A percentile compares a stretch with the other conserved stretches of the same genome.
phyloP scores from a whole-genome alignment of 2,888 invertebrate species.

The Ennomos fuscantarius region DNA sequence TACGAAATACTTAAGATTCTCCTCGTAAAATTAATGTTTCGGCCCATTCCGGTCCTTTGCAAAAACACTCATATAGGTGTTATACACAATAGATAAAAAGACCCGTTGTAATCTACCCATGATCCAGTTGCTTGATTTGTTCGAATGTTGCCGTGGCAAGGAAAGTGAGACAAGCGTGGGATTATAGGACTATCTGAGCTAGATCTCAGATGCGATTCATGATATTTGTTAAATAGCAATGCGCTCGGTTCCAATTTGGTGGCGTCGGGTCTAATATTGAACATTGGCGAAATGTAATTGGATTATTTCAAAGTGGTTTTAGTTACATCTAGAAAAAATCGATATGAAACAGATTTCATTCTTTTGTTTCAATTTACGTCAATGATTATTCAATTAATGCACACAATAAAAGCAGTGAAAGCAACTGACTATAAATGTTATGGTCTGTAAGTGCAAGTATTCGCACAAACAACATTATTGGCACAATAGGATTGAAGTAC shows the following conservation, averaged over 20 bases:
- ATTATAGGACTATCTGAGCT: constrained; percentile 61
- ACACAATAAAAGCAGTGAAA: constrained; percentile 24
- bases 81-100: constrained; percentile 48
- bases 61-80: constrained; percentile 32
- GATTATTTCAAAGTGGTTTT: constrained; percentile 39
- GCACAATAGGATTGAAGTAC: constrained; percentile 37
- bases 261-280: constrained; percentile 38
- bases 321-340: constrained; percentile 46
- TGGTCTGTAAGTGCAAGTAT: constrained; percentile 19
- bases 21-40: constrained; percentile 41
- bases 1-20: constrained; percentile 39
- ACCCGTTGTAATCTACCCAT: constrained; percentile 63
- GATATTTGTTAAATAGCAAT: constrained; percentile 46
- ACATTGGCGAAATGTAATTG: constrained; percentile 42
- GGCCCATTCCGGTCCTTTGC: constrained; percentile 44
- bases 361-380: constrained; percentile 23
- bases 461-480: constrained; percentile 30
- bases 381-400: constrained; percentile 30
- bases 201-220: constrained; percentile 46
- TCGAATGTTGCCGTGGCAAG: constrained; percentile 51
- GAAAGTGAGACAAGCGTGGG: constrained; percentile 73
- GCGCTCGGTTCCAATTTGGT: constrained; percentile 43
- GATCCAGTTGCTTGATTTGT: constrained; percentile 64
- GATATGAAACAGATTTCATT: constrained; percentile 21
- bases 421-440: constrained; percentile 14